These are phyloP conservation scores for Neofelis nebulosa DNA, from an alignment of 2,113 vertebrate genomes.

Conservation along the genomic window DNA sequence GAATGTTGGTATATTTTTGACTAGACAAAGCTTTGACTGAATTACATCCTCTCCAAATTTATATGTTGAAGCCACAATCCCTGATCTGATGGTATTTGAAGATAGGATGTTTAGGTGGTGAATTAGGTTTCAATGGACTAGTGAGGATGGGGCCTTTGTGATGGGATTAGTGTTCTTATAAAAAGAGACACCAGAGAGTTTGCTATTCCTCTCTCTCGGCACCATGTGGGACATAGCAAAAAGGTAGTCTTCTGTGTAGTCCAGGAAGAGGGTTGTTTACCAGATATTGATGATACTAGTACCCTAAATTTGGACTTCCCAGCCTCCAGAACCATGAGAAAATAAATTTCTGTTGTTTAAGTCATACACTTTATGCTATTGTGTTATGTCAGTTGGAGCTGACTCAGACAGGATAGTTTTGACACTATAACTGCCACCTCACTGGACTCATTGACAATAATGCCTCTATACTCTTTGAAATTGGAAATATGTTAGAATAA, in stretches of 20 bases:
- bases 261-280: not conserved
- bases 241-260: not conserved
- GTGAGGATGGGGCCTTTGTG: not conserved
- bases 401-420: not conserved
- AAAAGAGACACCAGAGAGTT: not conserved
- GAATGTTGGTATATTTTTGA: not conserved
- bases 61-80: not conserved
- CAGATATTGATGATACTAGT: not conserved
- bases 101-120: not conserved
- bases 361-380: not conserved
- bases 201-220: not conserved
- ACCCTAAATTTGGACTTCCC: not conserved
- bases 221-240: not conserved
- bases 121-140: not conserved
- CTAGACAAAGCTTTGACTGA: not conserved
- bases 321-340: not conserved
- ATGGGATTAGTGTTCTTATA: not conserved
- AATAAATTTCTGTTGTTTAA: not conserved
- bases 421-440: not conserved
- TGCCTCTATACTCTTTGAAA: not conserved
- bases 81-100: not conserved
- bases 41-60: not conserved
- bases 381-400: not conserved
- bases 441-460: not conserved
- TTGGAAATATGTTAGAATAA: not conserved